Conservation (phyloP, 2,888 invertebrate genomes). For the Dynastes maya region DNA sequence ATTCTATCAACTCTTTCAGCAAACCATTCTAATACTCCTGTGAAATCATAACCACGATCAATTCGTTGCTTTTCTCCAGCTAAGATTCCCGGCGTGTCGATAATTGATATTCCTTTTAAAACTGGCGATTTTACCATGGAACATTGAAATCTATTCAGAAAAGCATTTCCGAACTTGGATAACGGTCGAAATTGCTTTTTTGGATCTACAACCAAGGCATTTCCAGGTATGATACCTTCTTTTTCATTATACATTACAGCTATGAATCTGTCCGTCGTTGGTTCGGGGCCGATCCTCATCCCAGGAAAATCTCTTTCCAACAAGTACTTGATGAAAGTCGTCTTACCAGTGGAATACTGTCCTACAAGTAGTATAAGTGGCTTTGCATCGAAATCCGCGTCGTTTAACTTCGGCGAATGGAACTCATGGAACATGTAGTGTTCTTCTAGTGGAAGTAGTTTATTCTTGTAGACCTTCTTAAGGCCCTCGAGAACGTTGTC, state of each 20-base stretch:
- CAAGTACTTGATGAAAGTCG: conserved; percentile 94
- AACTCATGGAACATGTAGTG: conserved; percentile 96
- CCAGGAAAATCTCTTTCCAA: conserved; percentile 97
- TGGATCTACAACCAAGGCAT: conserved; percentile 97
- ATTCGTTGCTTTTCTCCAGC: conserved; percentile 93
- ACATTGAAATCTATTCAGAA: conserved; percentile 97
- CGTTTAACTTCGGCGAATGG: conserved; percentile 94
- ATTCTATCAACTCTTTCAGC: conserved; percentile 98
- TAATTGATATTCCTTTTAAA: conserved; percentile 93
- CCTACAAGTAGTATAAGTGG: conserved; percentile 98
- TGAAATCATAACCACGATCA: conserved; percentile 95
- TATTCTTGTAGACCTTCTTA: conserved; percentile 92
- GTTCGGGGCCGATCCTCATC: conserved; percentile 98
- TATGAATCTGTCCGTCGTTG: conserved; percentile 99
- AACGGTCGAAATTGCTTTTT: conserved; percentile 96
- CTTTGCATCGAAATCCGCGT: conserved; percentile 98
- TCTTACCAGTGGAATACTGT: conserved; percentile 98
- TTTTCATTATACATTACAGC: conserved; percentile 96
- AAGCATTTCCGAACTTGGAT: conserved; percentile 97
- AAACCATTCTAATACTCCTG: conserved; percentile 99
- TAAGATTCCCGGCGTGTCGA: conserved; percentile 96
- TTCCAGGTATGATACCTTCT: conserved; percentile 96
- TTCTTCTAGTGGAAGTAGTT: conserved; percentile 91
- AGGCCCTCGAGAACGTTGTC: conserved; percentile 95
- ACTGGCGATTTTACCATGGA: conserved; percentile 92